Base-by-base conservation (phyloP, 2,888 invertebrate species). In the Eucriotettix oculatus region DNA sequence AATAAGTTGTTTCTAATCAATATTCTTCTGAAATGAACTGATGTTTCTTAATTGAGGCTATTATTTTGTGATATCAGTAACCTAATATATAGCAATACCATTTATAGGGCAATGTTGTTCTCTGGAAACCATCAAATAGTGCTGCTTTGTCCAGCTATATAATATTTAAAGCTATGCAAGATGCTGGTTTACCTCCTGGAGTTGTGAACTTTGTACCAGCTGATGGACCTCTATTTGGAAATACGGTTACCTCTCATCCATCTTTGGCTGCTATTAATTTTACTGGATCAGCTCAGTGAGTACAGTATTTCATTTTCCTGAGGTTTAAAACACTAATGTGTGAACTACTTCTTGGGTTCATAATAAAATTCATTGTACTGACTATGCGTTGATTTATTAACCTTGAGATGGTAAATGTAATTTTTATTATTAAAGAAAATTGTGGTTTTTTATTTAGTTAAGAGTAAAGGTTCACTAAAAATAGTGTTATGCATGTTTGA, bases 41-140 rank as follows among this genome's bases (percentile, higher is more conserved):
- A 29, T 29, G 7, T 7, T 29, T 29, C 29, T 5, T 29, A 5
- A 29, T 29, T 7, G 29, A 29, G 29, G 29, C 7, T n/a, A n/a
- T n/a, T n/a, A n/a, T n/a, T n/a, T n/a, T 41, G 42, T 48, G 42
- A n/a, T 41, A 54, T 55, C 60, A 57, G 58, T 63, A n/a, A 55
- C 54, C 10, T 1, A n/a, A 56, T 29, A 52, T 17, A 57, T 60
- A 29, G 29, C 7, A 29, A n/a, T 60, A 61, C 42, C 16, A 57
- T 61, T 66, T 68, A n/a, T 68, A 90, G 90, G 99, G 99, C n/a
- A 97, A 96, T 72, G 83, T 85, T 14, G 91, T 95, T 10, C 71
- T 99, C 61, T 99, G 98, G 98, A 99, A 99, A 72, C 98, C 99
- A 0, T 97, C 97, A 1, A 96, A 98, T 74, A 96, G 98, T 0